phyloP scores from a whole-genome alignment of 2,888 invertebrate genomes.

The Drosophila formosana region DNA sequence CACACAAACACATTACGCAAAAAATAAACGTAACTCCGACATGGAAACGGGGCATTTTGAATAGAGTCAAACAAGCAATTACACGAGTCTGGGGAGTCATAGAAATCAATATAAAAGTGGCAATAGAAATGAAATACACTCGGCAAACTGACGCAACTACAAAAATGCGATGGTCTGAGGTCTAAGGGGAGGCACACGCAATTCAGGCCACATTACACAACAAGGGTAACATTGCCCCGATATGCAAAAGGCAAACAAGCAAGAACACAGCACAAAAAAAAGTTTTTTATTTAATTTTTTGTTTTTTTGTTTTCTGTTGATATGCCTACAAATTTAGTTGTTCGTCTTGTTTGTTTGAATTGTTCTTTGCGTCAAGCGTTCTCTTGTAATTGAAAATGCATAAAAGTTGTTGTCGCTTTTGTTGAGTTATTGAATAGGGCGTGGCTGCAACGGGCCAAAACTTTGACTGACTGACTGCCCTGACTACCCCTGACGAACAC shows the following conservation, averaged over 20 bases:
- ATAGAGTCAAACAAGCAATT: constrained; percentile 51
- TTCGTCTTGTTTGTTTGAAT: constrained; percentile 29
- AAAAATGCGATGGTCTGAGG: background rate
- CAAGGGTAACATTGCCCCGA: constrained; percentile 71
- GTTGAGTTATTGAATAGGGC: constrained; percentile 77
- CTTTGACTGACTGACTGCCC: constrained; percentile 34
- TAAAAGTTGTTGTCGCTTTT: constrained; percentile 65
- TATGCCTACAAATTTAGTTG: constrained; percentile 11
- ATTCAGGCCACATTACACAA: constrained; percentile 68
- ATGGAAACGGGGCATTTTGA: constrained; percentile 41
- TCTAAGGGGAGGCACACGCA: constrained; percentile 54
- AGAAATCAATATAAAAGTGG: constrained; percentile 65
- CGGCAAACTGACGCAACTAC: constrained; percentile 26
- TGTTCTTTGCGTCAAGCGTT: constrained; percentile 50
- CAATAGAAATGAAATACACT: constrained; percentile 63
- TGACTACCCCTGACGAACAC: constrained; percentile 40
- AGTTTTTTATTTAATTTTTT: constrained; percentile 20
- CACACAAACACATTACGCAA: constrained; percentile 37
- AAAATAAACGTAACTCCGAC: background rate
- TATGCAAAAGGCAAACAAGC: constrained; percentile 16
- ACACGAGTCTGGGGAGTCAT: constrained; percentile 43
- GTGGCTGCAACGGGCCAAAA: constrained; percentile 50
- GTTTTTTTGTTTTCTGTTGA: constrained; percentile 27
- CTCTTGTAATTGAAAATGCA: constrained; percentile 72
- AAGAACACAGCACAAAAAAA: constrained; percentile 8